Evolutionary conservation across 1,140 invertebrate species (phyloP).

Genomic region (Drosophila littoralis): DNA sequence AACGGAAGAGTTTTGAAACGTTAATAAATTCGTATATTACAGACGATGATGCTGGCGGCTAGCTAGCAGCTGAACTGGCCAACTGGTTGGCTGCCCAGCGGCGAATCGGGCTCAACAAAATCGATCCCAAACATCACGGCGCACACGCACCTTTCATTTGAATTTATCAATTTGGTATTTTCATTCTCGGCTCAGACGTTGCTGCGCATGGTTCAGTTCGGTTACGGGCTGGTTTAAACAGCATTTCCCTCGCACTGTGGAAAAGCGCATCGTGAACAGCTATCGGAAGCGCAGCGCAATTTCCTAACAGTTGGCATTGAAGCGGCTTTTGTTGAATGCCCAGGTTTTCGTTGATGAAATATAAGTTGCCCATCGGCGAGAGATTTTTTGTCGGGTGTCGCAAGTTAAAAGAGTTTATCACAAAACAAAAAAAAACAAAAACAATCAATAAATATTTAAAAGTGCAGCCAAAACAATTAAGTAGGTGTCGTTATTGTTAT

Average conservation of each 20-base stretch:
- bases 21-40: slow-evolving; percentile 14
- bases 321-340: slow-evolving; percentile 49
- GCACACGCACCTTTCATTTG: slow-evolving; percentile 52
- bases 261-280: slow-evolving; percentile 54
- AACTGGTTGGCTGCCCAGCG: slow-evolving; percentile 11
- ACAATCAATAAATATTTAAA: slow-evolving; percentile 8
- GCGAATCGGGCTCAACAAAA: slow-evolving; percentile 21
- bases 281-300: slow-evolving; percentile 59
- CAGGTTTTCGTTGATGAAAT: slow-evolving; percentile 65
- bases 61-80: not conserved
- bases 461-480: slow-evolving; percentile 29
- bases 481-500: slow-evolving; percentile 3
- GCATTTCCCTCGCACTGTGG: slow-evolving; percentile 20
- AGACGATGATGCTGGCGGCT: slow-evolving; percentile 11
- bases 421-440: slow-evolving; percentile 24
- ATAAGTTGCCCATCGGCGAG: slow-evolving; percentile 45
- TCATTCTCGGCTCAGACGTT: slow-evolving; percentile 71
- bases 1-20: slow-evolving; percentile 62
- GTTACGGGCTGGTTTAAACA: slow-evolving; percentile 25
- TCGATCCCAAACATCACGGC: not conserved
- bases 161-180: slow-evolving; percentile 46
- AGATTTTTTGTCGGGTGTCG: slow-evolving; percentile 53
- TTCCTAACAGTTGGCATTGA: slow-evolving; percentile 75
- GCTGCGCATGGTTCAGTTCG: slow-evolving; percentile 55
- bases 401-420: slow-evolving; percentile 61